Base-by-base conservation (phyloP, 2,797 vertebrate genomes). In the Falco novaeseelandiae region DNA sequence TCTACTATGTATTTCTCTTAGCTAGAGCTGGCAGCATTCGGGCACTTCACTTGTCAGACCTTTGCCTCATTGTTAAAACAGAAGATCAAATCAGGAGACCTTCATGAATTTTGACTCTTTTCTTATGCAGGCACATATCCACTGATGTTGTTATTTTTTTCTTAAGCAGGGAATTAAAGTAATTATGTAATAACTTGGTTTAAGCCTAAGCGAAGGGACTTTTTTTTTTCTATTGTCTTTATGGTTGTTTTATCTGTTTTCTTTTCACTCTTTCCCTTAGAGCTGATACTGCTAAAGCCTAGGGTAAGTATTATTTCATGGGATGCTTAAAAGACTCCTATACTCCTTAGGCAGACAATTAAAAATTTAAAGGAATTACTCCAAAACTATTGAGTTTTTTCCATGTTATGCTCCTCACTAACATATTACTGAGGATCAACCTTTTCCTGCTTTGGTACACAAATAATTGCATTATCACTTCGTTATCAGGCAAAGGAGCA, bases 391-490 rank as follows among this genome's bases (percentile, higher is more conserved):
- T 91, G 62, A 51, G 26, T 52, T 93, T 94, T 92, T 96, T 34
- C 72, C 49, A 71, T 76, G n/a, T 71, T 87, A 36, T 42, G 29
- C 38, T 61, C 17, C 42, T 67, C 59, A 73, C 69, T 70, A 86
- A 90, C 61, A 73, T 81, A 91, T 67, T 94, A 86, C 59, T 74
- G 36, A 46, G 34, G 63, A 81, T 95, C 85, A 97, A 48, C 46
- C 46, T 92, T 96, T 84, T 91, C 74, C 67, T 95, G 71, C 94
- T 85, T 91, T 83, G 3, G 70, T 90, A 97, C 81, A 93, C 93
- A 90, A 83, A 73, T 97, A 93, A 89, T 93, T 92, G 84, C 58
- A 72, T 96, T 97, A 96, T 93, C 90, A 84, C 66, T 97, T 95
- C n/a, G 11, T 93, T 93, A 84, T 51, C 91, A 89, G 62, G 79